A percentile compares a stretch with the other conserved stretches of the same genome.
Evolutionary conservation across 2,113 vertebrate genomes (phyloP).

Genomic region (Plestiodon gilberti): DNA sequence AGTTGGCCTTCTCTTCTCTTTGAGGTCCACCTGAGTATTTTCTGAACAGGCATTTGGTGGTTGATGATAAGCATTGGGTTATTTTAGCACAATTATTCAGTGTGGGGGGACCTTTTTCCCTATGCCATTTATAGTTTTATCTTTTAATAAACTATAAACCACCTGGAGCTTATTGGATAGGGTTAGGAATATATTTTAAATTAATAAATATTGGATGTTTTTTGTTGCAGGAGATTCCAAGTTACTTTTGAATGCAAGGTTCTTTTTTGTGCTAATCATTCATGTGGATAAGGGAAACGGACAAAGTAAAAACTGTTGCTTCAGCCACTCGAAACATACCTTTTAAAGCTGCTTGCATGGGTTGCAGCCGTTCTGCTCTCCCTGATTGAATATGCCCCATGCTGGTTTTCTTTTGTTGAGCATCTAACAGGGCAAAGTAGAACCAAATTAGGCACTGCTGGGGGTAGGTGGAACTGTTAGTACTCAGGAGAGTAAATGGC

Average conservation of each 20-base stretch:
- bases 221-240: neutral
- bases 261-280: slow-evolving; percentile 10
- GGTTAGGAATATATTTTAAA: neutral
- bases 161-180: slow-evolving; percentile 14
- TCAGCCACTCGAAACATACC: slow-evolving; percentile 15
- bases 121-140: slow-evolving; percentile 7
- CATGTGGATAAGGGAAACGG: neutral
- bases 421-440: slow-evolving; percentile 10
- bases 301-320: slow-evolving; percentile 16
- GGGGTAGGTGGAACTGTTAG: slow-evolving; percentile 7
- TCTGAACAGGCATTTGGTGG: neutral
- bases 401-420: slow-evolving; percentile 15
- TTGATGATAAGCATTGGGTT: slow-evolving; percentile 15
- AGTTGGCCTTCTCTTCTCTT: neutral
- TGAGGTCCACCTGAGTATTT: slow-evolving; percentile 8
- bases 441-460: slow-evolving; percentile 34
- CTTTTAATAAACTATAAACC: slow-evolving; percentile 14
- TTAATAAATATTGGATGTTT: slow-evolving; percentile 19
- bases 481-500: slow-evolving; percentile 18
- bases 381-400: slow-evolving; percentile 13
- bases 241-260: slow-evolving; percentile 6
- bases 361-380: neutral
- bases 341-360: slow-evolving; percentile 10
- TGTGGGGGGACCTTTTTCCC: neutral
- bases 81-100: neutral